phyloP scores from a whole-genome alignment of 2,113 vertebrate genomes.

The Riparia riparia region DNA sequence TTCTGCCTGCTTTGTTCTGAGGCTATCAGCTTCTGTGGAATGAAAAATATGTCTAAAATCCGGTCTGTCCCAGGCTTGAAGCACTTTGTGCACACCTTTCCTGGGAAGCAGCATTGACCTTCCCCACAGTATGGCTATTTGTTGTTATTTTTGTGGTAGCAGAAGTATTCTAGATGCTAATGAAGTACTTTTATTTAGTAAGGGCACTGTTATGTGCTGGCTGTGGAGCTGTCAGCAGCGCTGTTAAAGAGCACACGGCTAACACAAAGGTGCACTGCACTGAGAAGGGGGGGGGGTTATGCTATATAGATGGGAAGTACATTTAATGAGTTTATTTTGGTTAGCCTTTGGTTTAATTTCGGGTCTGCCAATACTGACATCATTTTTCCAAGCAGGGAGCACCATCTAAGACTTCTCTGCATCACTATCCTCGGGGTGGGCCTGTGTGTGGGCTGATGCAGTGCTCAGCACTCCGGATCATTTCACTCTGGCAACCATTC shows the following conservation, averaged over 20 bases:
- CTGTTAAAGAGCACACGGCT: slow-evolving; percentile 6
- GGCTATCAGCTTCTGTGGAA: neutral
- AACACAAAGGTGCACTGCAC: slow-evolving; percentile 21
- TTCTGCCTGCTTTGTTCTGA: neutral
- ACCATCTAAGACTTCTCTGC: slow-evolving; percentile 59
- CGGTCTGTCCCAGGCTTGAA: neutral
- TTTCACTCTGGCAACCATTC: slow-evolving; percentile 67
- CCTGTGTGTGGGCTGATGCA: slow-evolving; percentile 61
- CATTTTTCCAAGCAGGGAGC: slow-evolving; percentile 61
- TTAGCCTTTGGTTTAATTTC: slow-evolving; percentile 41
- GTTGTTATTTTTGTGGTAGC: slow-evolving; percentile 42
- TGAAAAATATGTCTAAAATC: neutral
- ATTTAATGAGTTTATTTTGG: slow-evolving; percentile 58
- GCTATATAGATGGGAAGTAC: neutral
- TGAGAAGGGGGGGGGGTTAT: neutral
- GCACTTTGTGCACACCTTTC: slow-evolving; percentile 12
- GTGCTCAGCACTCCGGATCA: slow-evolving; percentile 63
- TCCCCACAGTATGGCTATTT: slow-evolving; percentile 21
- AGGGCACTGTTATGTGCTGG: neutral
- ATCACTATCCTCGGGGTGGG: slow-evolving; percentile 57
- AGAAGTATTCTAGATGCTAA: slow-evolving; percentile 47
- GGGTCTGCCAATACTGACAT: slow-evolving; percentile 53
- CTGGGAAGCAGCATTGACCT: slow-evolving; percentile 16
- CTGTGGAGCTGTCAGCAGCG: neutral
- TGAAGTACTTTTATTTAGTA: slow-evolving; percentile 52